Base-by-base conservation (phyloP, 1,140 invertebrate genomes). In the Aphaenogaster floridana region DNA sequence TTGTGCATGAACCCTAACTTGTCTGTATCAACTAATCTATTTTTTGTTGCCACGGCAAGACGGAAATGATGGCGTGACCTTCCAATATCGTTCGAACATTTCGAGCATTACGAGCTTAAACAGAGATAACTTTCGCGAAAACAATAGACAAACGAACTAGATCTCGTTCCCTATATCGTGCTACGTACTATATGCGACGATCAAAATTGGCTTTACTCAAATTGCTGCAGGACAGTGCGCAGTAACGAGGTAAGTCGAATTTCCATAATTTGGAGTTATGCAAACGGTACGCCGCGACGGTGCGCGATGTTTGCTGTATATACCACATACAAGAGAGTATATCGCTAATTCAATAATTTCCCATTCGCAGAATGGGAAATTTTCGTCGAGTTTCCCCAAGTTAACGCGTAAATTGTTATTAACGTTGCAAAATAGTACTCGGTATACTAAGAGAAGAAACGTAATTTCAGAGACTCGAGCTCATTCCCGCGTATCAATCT, bases 261-360 rank as follows among this genome's bases (percentile, higher is more conserved):
- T 57, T 81, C 79, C 66, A 71, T 71, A 81, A 81, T 81, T 81
- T 52, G 21, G 50, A 81, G 64, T 81, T 81, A 81, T 81, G 64
- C 79, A 71, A 81, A 81, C 39, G 36, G 50, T 39, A 48, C 34
- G 28, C 4, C 13, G 17, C 28, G 39, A 81, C 50, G 4, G 21
- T n/a, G 52, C 61, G 17, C 50, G 64, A 57, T 81, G 39, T 48
- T 81, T 81, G 52, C 39, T 15, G 39, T 81, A 69, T 81, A 45
- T 50, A 64, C 6, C 36, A 50, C 48, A 17, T 15, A n/a, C 34
- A 54, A 71, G 64, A 59, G 52, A 81, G 42, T 59, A 71, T 57
- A 59, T 81, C 36, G 50, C 64, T 81, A 81, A 81, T 81, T 81
- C 39, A 71, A 81, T 54, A 71, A 81, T 81, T 54, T 81, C 59